Evolutionary conservation across 1,140 invertebrate species (phyloP).

Genomic region (Stegodyphus mimosarum): DNA sequence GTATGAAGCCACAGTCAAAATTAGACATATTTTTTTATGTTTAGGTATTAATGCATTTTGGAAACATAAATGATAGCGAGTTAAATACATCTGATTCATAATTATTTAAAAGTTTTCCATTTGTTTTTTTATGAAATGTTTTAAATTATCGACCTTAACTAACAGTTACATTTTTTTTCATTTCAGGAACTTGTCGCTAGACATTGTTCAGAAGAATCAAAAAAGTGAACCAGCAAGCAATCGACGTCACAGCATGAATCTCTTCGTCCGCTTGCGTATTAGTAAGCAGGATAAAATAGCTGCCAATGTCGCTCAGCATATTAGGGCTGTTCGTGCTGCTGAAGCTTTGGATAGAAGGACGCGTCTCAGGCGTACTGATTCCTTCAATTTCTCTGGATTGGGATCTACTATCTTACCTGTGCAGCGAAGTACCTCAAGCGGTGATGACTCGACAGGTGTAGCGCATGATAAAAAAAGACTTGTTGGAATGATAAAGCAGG

Average conservation of each 20-base stretch:
- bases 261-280: constrained; percentile 63
- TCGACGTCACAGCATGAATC: constrained; percentile 57
- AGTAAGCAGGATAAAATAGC: constrained; percentile 64
- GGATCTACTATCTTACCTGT: constrained; percentile 34
- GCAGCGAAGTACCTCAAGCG: constrained; percentile 42
- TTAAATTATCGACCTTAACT: background rate
- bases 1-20: no score
- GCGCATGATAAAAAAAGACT: constrained; percentile 42
- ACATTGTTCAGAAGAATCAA: constrained; percentile 49
- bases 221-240: constrained; percentile 6
- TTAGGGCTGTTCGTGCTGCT: constrained; percentile 63
- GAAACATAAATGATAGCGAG: no score
- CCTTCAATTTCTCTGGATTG: constrained; percentile 34
- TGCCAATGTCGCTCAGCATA: constrained; percentile 64
- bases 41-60: no score
- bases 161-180: background rate
- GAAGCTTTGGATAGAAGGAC: constrained; percentile 64
- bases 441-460: constrained; percentile 29
- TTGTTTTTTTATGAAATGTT: background rate
- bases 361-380: constrained; percentile 44
- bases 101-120: no score
- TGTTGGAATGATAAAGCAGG: constrained; percentile 56
- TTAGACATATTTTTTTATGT: no score
- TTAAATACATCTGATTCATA: no score
- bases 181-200: constrained; percentile 62